Conservation (phyloP, 1,140 invertebrate genomes). For the Apis florea region DNA sequence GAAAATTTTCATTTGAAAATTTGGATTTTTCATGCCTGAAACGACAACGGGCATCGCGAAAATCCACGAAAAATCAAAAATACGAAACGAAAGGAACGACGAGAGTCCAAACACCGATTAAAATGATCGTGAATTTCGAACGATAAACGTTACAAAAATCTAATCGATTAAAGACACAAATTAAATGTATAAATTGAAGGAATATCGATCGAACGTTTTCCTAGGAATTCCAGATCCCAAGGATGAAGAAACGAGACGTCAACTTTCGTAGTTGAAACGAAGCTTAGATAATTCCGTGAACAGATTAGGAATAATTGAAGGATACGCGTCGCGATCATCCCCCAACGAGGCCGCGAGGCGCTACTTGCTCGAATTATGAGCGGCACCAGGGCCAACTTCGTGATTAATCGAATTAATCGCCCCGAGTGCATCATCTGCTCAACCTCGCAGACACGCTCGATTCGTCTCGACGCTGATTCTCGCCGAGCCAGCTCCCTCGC, state of each 20-base stretch:
- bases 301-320: conserved; percentile 40
- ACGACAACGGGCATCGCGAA: no score
- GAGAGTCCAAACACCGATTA: no score
- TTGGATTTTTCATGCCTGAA: no score
- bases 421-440: conserved; percentile 6
- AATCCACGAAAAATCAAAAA: no score
- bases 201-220: no score
- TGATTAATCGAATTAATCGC: conserved; percentile 54
- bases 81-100: no score
- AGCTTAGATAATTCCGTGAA: conserved; percentile 15
- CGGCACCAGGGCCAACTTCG: conserved; percentile 30
- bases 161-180: no score
- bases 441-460: neutral
- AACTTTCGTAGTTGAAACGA: neutral
- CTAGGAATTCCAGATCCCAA: neutral
- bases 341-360: neutral
- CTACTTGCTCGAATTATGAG: conserved; percentile 20
- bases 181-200: no score
- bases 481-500: neutral
- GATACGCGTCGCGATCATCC: conserved; percentile 11
- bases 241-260: conserved; percentile 8
- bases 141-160: no score
- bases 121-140: no score
- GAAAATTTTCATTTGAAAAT: no score
- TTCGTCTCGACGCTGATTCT: conserved; percentile 1